Evolutionary conservation across 2,888 invertebrate genomes (phyloP).

Genomic region (Pemphredon lugubris): DNA sequence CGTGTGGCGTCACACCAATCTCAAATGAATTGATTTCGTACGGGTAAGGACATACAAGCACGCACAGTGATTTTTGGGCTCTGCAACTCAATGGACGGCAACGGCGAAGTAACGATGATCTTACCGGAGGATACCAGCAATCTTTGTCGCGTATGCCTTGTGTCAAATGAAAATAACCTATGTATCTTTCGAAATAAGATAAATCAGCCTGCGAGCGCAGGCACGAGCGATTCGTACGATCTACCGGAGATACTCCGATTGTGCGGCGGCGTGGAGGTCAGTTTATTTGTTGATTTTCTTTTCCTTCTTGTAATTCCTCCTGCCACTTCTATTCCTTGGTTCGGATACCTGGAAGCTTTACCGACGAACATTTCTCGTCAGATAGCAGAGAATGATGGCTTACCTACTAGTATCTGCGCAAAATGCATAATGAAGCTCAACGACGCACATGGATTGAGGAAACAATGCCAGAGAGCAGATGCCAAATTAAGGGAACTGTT

Average conservation of each 20-base stretch:
- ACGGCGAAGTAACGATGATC: constrained; percentile 8
- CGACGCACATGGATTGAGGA: constrained; percentile 69
- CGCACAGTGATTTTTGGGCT: too few relatives aligned
- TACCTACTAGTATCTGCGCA: constrained; percentile 70
- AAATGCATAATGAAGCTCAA: constrained; percentile 67
- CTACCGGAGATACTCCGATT: constrained; percentile 66
- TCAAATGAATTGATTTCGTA: too few relatives aligned
- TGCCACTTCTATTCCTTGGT: neutral
- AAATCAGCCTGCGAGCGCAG: constrained; percentile 34
- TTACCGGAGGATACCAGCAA: constrained; percentile 33
- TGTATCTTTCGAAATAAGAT: constrained; percentile 61
- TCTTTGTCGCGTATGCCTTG: constrained; percentile 72
- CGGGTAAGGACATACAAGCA: too few relatives aligned
- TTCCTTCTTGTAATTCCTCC: too few relatives aligned
- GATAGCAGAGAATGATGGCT: constrained; percentile 71
- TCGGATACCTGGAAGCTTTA: neutral
- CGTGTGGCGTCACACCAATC: too few relatives aligned
- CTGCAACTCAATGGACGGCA: constrained; percentile 56
- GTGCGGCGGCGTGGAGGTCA: constrained; percentile 73
- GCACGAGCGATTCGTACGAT: constrained; percentile 28
- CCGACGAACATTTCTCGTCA: constrained; percentile 30
- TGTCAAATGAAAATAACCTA: constrained; percentile 63
- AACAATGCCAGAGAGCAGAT: constrained; percentile 71
- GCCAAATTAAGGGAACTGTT: constrained; percentile 62
- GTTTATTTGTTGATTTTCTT: constrained; percentile 28